Conservation (phyloP, 2,888 invertebrate genomes). For the Drosophila suboccidentalis region DNA sequence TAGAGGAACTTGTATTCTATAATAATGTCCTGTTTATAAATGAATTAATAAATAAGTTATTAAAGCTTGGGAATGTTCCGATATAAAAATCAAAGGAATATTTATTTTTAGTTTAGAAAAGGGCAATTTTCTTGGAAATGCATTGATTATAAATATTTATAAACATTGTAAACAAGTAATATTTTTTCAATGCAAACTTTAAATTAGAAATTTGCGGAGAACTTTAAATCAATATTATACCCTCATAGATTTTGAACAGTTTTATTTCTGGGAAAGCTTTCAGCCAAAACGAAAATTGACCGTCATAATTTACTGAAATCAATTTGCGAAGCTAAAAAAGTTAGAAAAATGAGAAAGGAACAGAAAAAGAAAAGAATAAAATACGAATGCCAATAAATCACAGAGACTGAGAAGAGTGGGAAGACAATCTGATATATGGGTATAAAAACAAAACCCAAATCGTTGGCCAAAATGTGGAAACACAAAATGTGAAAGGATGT, state of each 20-base stretch:
- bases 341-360: background rate
- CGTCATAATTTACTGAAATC: slow-evolving; percentile 51
- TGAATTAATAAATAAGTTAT: no score
- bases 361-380: slow-evolving; percentile 2
- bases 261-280: slow-evolving; percentile 8
- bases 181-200: background rate
- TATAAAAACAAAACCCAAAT: slow-evolving; percentile 13
- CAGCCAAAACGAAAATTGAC: slow-evolving; percentile 18
- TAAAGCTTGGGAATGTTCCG: no score
- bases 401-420: slow-evolving; percentile 4
- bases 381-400: slow-evolving; percentile 38
- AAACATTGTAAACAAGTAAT: background rate
- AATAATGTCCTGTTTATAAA: no score
- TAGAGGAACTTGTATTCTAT: no score
- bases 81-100: no score
- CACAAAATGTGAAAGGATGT: slow-evolving; percentile 7
- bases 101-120: no score
- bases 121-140: background rate
- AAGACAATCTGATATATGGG: background rate
- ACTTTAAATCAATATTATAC: slow-evolving; percentile 25
- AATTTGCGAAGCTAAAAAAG: slow-evolving; percentile 31
- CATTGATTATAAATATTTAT: background rate
- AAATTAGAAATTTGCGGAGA: background rate
- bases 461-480: slow-evolving; percentile 1
- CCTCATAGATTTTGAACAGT: slow-evolving; percentile 15